Percentiles rank a stretch among this genome's conserved stretches.
phyloP scores from a whole-genome alignment of 2,113 vertebrate species.

The Percopsis transmontana region DNA sequence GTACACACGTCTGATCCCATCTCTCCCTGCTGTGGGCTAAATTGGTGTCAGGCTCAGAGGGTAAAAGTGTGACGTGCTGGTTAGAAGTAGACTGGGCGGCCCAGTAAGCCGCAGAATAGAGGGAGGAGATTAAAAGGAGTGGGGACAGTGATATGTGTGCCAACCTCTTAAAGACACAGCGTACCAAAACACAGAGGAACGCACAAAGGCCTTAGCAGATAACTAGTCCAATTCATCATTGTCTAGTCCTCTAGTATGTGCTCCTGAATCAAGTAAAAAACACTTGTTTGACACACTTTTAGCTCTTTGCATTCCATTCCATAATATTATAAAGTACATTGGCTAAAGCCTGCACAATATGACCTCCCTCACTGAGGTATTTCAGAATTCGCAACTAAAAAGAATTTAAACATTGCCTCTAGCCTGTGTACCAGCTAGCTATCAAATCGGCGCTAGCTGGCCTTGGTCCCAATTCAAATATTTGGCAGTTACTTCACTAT shows the following conservation, averaged over 20 bases:
- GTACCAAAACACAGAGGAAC: slow-evolving; percentile 28
- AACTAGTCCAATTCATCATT: neutral
- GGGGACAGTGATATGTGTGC: slow-evolving; percentile 52
- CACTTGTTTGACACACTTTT: too few species aligned
- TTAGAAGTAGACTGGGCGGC: slow-evolving; percentile 42
- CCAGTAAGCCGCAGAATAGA: slow-evolving; percentile 43
- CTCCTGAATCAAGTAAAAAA: neutral
- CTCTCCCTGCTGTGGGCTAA: slow-evolving; percentile 8
- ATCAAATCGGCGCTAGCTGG: too few species aligned
- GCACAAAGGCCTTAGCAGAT: slow-evolving; percentile 21
- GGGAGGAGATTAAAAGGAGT: slow-evolving; percentile 37
- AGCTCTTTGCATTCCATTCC: neutral
- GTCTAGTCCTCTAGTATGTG: neutral
- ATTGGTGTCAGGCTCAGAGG: slow-evolving; percentile 37
- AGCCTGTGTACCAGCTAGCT: too few species aligned
- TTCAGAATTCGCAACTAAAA: too few species aligned
- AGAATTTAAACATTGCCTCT: too few species aligned
- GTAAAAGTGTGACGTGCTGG: slow-evolving; percentile 25
- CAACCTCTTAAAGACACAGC: slow-evolving; percentile 67
- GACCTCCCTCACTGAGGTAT: neutral
- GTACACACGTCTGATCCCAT: neutral
- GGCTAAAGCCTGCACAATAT: neutral
- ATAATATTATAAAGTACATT: neutral
- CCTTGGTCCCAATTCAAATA: too few species aligned
- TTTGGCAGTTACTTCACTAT: too few species aligned